phyloP scores from a whole-genome alignment of 2,113 vertebrate genomes.

The Notothenia coriiceps region DNA sequence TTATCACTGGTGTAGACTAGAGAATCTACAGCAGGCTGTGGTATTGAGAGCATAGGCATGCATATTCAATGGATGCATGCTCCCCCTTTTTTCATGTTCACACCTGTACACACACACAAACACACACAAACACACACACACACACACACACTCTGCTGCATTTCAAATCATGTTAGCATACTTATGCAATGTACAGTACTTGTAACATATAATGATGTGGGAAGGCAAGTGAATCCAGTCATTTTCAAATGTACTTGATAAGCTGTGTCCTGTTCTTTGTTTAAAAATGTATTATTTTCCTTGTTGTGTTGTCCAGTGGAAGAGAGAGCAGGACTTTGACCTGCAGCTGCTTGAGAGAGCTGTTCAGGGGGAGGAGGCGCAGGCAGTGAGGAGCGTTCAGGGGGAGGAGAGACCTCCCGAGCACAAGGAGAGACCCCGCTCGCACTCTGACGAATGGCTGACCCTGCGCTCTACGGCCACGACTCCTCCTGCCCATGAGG shows the following conservation, averaged over 20 bases:
- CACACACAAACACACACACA: constrained; percentile 29
- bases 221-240: constrained; percentile 5
- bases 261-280: constrained; percentile 33
- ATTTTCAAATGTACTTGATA: constrained; percentile 23
- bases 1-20: constrained; percentile 9
- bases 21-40: constrained; percentile 42
- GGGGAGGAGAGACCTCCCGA: constrained; percentile 88
- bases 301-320: constrained; percentile 88
- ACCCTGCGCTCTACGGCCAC: constrained; percentile 84
- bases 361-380: constrained; percentile 87
- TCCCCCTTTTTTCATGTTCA: constrained; percentile 27
- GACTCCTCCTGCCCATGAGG: constrained; percentile 85
- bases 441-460: constrained; percentile 89
- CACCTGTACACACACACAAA: constrained; percentile 32
- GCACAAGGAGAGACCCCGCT: constrained; percentile 81
- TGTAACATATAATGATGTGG: not conserved
- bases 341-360: constrained; percentile 95
- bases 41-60: constrained; percentile 48
- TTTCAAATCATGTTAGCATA: constrained; percentile 18
- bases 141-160: not conserved
- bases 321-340: constrained; percentile 98
- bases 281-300: constrained; percentile 48
- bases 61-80: constrained; percentile 65
- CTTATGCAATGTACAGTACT: too few relatives aligned
- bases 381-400: constrained; percentile 82